Evolutionary conservation across 1,140 invertebrate genomes (phyloP).

Genomic region (Pogonomyrmex californicus): DNA sequence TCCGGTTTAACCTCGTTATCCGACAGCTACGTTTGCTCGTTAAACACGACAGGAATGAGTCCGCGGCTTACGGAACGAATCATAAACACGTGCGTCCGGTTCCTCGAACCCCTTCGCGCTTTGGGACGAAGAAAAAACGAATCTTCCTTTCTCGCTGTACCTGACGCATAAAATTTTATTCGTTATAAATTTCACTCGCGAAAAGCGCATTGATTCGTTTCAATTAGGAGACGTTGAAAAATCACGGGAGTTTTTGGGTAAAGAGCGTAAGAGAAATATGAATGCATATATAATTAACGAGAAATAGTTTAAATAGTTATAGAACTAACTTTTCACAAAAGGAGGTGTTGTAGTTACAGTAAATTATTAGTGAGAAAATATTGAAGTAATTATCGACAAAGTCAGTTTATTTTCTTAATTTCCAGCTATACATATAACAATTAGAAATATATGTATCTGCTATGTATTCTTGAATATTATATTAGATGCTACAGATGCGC

Average conservation of each 20-base stretch:
- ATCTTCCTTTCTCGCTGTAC: background rate
- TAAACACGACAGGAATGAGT: slow-evolving; percentile 58
- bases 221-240: slow-evolving; percentile 16
- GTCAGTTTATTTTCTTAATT: background rate
- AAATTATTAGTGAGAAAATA: background rate
- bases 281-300: background rate
- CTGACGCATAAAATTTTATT: slow-evolving; percentile 45
- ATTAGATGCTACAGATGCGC: too few species aligned
- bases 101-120: slow-evolving; percentile 2
- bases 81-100: slow-evolving; percentile 42
- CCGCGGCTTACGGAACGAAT: slow-evolving; percentile 57
- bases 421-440: background rate
- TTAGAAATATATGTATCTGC: background rate
- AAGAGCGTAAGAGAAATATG: background rate
- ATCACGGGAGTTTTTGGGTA: background rate
- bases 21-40: slow-evolving; percentile 58
- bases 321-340: too few species aligned
- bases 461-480: too few species aligned
- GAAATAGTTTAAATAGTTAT: background rate
- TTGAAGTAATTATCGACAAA: background rate
- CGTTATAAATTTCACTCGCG: slow-evolving; percentile 50
- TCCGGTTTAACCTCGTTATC: slow-evolving; percentile 64
- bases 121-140: background rate
- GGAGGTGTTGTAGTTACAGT: too few species aligned
- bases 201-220: slow-evolving; percentile 32